phyloP scores from a whole-genome alignment of 2,888 invertebrate genomes.

The Himalopsyche kuldschensis region DNA sequence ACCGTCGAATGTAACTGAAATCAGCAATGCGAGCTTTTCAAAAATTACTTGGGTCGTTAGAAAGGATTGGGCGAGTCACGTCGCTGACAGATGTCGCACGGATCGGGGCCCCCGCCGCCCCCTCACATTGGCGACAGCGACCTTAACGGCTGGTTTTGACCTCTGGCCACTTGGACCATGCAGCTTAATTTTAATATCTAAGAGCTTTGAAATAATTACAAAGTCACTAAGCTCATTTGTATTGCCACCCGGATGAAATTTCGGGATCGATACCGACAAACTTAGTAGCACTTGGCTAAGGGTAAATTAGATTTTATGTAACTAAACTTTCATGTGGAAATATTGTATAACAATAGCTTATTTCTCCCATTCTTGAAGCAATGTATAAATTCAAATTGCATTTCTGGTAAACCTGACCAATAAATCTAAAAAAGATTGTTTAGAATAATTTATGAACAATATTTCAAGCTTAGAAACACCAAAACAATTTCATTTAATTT shows the following conservation, averaged over 20 bases:
- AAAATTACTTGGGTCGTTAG: background rate
- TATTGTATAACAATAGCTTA: too few relatives aligned
- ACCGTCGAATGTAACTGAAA: background rate
- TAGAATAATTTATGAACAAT: too few relatives aligned
- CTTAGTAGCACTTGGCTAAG: background rate
- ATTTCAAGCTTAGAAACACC: too few relatives aligned
- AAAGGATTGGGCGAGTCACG: constrained; percentile 14
- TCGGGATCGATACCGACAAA: background rate
- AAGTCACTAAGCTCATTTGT: background rate
- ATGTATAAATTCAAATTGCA: too few relatives aligned
- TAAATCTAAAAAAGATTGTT: too few relatives aligned
- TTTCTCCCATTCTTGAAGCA: too few relatives aligned
- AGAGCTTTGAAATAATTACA: background rate
- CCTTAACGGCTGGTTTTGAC: background rate
- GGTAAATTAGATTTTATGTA: too few relatives aligned
- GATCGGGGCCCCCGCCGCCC: constrained; percentile 1
- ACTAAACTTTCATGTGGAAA: too few relatives aligned
- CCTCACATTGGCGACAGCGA: background rate
- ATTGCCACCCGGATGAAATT: background rate
- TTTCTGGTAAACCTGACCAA: too few relatives aligned
- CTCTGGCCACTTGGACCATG: background rate
- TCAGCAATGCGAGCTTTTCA: background rate
- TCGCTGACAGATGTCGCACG: constrained; percentile 21
- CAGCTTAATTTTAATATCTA: background rate
- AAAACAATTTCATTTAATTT: too few relatives aligned